These are phyloP conservation scores for Cactoblastis cactorum DNA, from an alignment of 2,888 invertebrate genomes.

Conservation along the genomic window DNA sequence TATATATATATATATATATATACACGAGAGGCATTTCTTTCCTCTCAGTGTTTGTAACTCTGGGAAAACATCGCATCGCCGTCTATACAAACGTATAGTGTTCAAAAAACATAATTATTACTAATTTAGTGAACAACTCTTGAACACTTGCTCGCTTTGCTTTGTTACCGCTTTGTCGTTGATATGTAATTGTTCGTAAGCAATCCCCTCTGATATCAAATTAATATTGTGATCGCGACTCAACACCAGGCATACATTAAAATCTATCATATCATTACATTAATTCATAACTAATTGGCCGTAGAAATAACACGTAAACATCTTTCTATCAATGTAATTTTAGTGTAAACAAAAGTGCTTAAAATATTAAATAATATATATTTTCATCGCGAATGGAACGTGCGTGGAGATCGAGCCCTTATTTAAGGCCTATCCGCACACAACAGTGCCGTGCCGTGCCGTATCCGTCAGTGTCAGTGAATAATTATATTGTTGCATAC, in stretches of 20 bases:
- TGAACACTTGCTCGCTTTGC: constrained; percentile 5
- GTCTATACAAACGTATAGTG: not conserved
- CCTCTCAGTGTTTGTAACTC: not conserved
- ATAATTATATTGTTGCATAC: too few species aligned
- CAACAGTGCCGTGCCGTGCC: too few species aligned
- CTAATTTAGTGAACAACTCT: not conserved
- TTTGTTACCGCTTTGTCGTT: not conserved
- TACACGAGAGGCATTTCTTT: too few species aligned
- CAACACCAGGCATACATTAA: not conserved
- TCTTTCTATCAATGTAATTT: not conserved
- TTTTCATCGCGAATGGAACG: constrained; percentile 1
- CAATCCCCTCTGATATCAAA: not conserved
- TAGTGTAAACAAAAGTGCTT: not conserved
- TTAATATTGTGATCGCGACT: constrained; percentile 4
- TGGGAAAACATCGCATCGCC: not conserved
- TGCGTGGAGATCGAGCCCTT: not conserved
- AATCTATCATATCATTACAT: not conserved
- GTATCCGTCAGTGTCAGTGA: too few species aligned
- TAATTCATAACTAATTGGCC: constrained; percentile 8
- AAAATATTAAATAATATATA: constrained; percentile 1
- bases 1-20: too few species aligned
- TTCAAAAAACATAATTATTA: not conserved
- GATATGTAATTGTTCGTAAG: constrained; percentile 7
- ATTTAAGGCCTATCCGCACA: too few species aligned
- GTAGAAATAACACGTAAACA: not conserved